These are phyloP conservation scores for Gila robusta DNA, from an alignment of 2,797 vertebrate species.

Conservation along the genomic window DNA sequence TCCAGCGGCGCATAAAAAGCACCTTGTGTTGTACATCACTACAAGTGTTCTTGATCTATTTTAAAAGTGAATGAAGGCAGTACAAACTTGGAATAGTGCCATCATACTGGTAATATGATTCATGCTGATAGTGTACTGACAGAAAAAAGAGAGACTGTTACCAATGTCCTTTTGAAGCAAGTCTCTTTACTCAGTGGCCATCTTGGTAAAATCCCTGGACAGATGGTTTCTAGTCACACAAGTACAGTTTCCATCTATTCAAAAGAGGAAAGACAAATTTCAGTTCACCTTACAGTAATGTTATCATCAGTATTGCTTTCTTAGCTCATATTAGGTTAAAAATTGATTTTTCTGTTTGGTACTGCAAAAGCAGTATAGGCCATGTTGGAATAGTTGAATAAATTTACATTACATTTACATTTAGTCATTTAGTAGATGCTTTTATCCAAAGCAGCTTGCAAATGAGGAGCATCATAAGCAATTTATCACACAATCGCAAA, in stretches of 20 bases:
- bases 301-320: background rate
- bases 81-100: background rate
- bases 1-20: background rate
- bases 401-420: slow-evolving; percentile 38
- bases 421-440: slow-evolving; percentile 27
- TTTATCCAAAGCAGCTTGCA: slow-evolving; percentile 30
- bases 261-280: background rate
- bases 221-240: background rate
- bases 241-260: background rate
- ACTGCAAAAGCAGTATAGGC: background rate
- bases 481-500: slow-evolving; percentile 18
- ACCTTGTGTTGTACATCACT: slow-evolving; percentile 7
- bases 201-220: slow-evolving; percentile 2
- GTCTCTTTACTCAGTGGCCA: background rate
- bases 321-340: background rate
- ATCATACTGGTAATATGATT: background rate
- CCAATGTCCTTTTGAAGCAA: slow-evolving; percentile 2
- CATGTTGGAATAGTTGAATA: slow-evolving; percentile 13
- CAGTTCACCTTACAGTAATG: background rate
- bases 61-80: slow-evolving; percentile 5
- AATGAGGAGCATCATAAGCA: slow-evolving; percentile 30
- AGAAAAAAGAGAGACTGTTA: background rate
- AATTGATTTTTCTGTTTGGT: background rate
- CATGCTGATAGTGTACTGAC: slow-evolving; percentile 5
- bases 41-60: slow-evolving; percentile 5